Percentiles rank a stretch among this genome's conserved stretches.
phyloP scores from a whole-genome alignment of 2,113 vertebrate species.

The Coptodon rendalli region DNA sequence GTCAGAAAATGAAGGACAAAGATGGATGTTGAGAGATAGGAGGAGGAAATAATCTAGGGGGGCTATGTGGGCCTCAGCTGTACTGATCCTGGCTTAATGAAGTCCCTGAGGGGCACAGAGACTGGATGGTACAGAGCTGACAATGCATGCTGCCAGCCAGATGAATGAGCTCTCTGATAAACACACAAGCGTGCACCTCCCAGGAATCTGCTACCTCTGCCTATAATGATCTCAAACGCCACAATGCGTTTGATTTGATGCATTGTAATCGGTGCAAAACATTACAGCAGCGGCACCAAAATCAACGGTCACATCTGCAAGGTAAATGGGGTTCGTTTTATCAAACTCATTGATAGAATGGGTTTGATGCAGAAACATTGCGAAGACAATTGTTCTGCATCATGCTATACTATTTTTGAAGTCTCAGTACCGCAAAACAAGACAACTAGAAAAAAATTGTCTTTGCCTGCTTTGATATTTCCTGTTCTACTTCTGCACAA shows the following conservation, averaged over 20 bases:
- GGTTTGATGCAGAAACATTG: background rate
- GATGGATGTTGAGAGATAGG: slow-evolving; percentile 34
- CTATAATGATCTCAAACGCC: background rate
- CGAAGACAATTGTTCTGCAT: background rate
- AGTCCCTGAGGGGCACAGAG: slow-evolving; percentile 49
- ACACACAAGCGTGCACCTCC: background rate
- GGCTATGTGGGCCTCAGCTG: slow-evolving; percentile 56
- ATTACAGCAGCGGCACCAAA: background rate
- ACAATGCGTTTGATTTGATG: background rate
- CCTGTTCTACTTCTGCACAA: background rate
- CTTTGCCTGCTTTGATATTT: background rate
- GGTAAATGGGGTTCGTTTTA: background rate
- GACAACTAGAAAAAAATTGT: background rate
- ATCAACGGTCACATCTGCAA: background rate
- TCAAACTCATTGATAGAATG: background rate
- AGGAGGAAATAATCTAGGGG: slow-evolving; percentile 29
- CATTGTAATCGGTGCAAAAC: background rate
- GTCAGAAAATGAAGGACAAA: slow-evolving; percentile 11
- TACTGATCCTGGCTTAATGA: slow-evolving; percentile 58
- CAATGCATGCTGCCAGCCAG: slow-evolving; percentile 40
- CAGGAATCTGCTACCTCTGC: background rate
- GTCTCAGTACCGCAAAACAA: background rate
- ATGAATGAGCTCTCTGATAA: slow-evolving; percentile 3
- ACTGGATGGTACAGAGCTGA: slow-evolving; percentile 43
- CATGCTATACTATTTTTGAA: background rate